Conservation (phyloP, 2,888 invertebrate genomes). For the Bombylius discolor region DNA sequence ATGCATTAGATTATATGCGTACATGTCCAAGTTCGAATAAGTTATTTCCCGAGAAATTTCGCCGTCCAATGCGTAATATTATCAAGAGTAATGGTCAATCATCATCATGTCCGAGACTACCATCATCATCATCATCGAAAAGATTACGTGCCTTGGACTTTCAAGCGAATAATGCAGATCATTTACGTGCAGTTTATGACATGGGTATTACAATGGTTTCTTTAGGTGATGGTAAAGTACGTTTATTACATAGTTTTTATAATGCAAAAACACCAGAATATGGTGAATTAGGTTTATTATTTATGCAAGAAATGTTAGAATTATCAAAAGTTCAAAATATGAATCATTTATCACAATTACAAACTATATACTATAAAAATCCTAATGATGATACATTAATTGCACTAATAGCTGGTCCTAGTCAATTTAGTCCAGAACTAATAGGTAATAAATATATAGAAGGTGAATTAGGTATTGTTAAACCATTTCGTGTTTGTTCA, state of each 20-base stretch:
- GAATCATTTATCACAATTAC: constrained; percentile 32
- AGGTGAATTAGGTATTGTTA: constrained; percentile 51
- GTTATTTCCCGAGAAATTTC: constrained; percentile 68
- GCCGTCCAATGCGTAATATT: constrained; percentile 72
- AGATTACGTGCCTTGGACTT: constrained; percentile 59
- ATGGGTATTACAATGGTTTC: constrained; percentile 93
- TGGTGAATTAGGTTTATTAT: constrained; percentile 82
- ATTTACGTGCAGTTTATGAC: constrained; percentile 71
- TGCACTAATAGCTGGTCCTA: constrained; percentile 66
- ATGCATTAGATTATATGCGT: constrained; percentile 40
- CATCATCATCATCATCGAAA: constrained; percentile 42
- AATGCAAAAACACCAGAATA: constrained; percentile 74
- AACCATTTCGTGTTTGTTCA: constrained; percentile 54
- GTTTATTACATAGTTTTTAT: constrained; percentile 77
- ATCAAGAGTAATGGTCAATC: constrained; percentile 46
- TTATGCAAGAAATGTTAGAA: constrained; percentile 96
- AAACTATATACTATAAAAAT: constrained; percentile 37
- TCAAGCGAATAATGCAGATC: constrained; percentile 72
- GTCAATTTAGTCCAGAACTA: constrained; percentile 77
- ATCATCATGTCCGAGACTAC: constrained; percentile 51
- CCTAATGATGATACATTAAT: constrained; percentile 30
- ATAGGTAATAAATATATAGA: constrained; percentile 48
- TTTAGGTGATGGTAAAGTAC: constrained; percentile 79
- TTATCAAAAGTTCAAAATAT: constrained; percentile 57
- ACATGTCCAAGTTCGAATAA: constrained; percentile 78